Evolutionary conservation across 2,113 vertebrate genomes (phyloP), one percentile per base, ranked within the genome.

Genomic region (Athene cunicularia): DNA sequence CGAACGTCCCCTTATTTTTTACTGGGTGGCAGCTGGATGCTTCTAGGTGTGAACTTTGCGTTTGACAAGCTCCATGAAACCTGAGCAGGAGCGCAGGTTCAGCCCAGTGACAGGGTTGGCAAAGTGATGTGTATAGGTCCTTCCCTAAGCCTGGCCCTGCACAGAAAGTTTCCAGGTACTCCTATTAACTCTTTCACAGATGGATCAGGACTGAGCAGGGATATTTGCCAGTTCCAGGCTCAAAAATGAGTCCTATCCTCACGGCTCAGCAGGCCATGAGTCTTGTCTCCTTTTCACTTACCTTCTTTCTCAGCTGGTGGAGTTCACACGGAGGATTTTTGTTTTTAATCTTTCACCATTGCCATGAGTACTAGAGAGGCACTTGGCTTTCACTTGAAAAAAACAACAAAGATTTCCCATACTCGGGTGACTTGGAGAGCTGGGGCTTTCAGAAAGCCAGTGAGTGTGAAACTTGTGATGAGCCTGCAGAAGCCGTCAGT

Each of bases 361-460:
- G 49, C 43, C 21, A 14, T 14, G 53, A 90, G 85, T 86, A 30
- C 53, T 4, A 12, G 63, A 72, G 73, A 63, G 50, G 32, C 33
- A 14, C 50, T 47, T 47, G 45, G 45, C 45, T 47, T 47, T 47
- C 45, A 47, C 45, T 47, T 47, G 8, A 47, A 47, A 47, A 47
- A 47, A 47, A 5, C 18, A 47, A 47, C 18, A 47, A 47, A 47
- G 18, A 47, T 47, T 47, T 47, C 55, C 45, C 8, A 11, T 73
- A 6, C 30, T 68, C 5, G 0, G 32, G 49, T 49, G 2, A 13
- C 39, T 85, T 72, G n/a, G 27, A 75, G 87, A 68, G 74, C 62
- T 60, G 84, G 58, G 77, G 37, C 88, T 96, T 93, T 95, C 75
- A 74, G 77, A 75, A 79, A 24, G 22, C 19, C 74, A 32, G 33